Percentiles rank a stretch among this genome's conserved stretches.
These are phyloP conservation scores for Sussaba pulchella DNA, from an alignment of 2,888 invertebrate genomes.

Conservation along the genomic window DNA sequence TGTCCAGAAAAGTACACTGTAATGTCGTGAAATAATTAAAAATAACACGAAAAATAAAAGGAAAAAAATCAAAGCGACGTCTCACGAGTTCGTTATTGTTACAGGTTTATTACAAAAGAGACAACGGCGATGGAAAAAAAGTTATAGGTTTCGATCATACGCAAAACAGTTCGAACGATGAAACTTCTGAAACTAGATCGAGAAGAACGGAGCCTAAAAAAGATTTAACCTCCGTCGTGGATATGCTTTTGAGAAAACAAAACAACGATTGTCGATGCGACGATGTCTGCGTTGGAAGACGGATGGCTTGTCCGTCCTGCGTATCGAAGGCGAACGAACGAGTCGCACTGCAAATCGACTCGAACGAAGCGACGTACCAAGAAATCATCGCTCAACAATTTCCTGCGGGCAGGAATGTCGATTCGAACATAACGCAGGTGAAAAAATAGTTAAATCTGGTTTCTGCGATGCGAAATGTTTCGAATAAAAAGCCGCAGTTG, in stretches of 20 bases:
- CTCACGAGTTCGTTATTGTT: slow-evolving; percentile 81
- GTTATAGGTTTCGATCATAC: slow-evolving; percentile 40
- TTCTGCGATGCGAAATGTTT: neutral
- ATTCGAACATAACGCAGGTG: slow-evolving; percentile 88
- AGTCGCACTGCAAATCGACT: slow-evolving; percentile 85
- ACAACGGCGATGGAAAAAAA: neutral
- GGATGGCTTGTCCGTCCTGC: slow-evolving; percentile 21
- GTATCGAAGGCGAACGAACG: slow-evolving; percentile 62
- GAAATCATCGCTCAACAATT: slow-evolving; percentile 84
- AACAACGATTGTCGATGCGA: slow-evolving; percentile 45
- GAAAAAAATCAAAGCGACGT: slow-evolving; percentile 80
- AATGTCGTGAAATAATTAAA: too few relatives aligned
- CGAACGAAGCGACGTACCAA: slow-evolving; percentile 89
- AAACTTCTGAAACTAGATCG: slow-evolving; percentile 72
- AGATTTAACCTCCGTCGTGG: slow-evolving; percentile 74
- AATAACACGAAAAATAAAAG: too few relatives aligned
- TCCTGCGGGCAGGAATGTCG: slow-evolving; percentile 81
- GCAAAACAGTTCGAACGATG: slow-evolving; percentile 68
- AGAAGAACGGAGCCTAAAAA: slow-evolving; percentile 69
- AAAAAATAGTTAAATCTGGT: slow-evolving; percentile 63
- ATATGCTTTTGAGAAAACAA: slow-evolving; percentile 72
- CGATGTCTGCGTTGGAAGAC: neutral
- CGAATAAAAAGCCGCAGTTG: neutral
- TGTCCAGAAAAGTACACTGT: slow-evolving; percentile 88
- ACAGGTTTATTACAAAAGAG: slow-evolving; percentile 39